A percentile compares a stretch with the other conserved stretches of the same genome.
phyloP scores from a whole-genome alignment of 2,113 vertebrate species.

The Mobula birostris region DNA sequence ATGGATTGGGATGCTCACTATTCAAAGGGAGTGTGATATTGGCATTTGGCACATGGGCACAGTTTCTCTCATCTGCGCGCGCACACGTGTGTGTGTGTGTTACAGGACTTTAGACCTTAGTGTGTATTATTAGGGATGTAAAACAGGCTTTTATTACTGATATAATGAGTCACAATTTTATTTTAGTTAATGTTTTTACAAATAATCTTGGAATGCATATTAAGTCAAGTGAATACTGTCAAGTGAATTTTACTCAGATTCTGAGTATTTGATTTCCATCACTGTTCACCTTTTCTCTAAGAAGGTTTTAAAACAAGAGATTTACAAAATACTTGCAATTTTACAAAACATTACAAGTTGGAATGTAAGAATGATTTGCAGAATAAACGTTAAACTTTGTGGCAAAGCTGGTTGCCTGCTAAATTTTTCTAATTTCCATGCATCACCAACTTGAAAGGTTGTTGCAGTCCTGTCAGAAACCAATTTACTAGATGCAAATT shows the following conservation, averaged over 20 bases:
- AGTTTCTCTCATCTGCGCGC: not conserved
- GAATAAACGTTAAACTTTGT: constrained; percentile 9
- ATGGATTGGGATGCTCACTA: not conserved
- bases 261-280: not conserved
- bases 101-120: not conserved
- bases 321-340: not conserved
- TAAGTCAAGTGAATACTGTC: not conserved
- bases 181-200: not conserved
- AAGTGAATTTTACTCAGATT: not conserved
- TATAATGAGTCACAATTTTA: not conserved
- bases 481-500: constrained; percentile 41
- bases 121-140: not conserved
- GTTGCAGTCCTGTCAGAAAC: constrained; percentile 40
- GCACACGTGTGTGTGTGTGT: not conserved
- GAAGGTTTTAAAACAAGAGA: not conserved
- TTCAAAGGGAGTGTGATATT: not conserved
- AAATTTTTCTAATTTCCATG: constrained; percentile 41
- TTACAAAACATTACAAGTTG: not conserved
- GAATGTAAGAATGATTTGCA: not conserved
- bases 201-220: not conserved
- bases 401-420: constrained; percentile 7
- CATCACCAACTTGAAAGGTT: constrained; percentile 38
- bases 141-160: not conserved
- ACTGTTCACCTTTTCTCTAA: not conserved
- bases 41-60: not conserved